These are phyloP conservation scores for Sitodiplosis mosellana DNA, from an alignment of 1,140 invertebrate genomes.

Conservation along the genomic window DNA sequence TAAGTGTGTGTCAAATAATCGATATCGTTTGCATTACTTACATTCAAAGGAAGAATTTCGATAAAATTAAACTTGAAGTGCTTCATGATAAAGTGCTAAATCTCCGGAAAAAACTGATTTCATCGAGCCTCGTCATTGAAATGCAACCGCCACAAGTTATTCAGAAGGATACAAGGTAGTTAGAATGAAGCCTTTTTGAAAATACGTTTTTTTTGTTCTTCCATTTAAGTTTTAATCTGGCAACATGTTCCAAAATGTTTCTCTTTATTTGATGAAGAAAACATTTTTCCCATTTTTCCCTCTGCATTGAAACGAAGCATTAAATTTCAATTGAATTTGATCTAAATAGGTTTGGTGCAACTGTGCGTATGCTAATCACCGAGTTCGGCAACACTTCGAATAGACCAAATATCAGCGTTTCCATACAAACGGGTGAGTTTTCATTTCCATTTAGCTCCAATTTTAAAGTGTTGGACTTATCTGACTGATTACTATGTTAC, in stretches of 20 bases:
- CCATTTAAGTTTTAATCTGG: not conserved
- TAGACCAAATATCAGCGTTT: conserved; percentile 50
- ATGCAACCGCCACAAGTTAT: conserved; percentile 91
- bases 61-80: no score
- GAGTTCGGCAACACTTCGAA: conserved; percentile 89
- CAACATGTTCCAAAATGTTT: not conserved
- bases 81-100: no score
- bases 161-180: conserved; percentile 72
- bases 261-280: not conserved
- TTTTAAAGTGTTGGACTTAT: no score
- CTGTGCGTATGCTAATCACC: conserved; percentile 68
- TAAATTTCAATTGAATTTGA: no score
- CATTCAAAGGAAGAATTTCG: no score
- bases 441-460: not conserved
- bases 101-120: no score
- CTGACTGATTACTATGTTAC: no score
- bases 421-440: conserved; percentile 2
- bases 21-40: no score
- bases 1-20: no score
- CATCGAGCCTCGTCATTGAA: conserved; percentile 92
- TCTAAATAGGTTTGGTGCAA: conserved; percentile 78
- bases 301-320: no score
- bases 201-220: not conserved
- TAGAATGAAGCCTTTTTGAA: not conserved
- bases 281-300: not conserved